phyloP scores from a whole-genome alignment of 2,888 invertebrate species.

The Seira sanloemensis region DNA sequence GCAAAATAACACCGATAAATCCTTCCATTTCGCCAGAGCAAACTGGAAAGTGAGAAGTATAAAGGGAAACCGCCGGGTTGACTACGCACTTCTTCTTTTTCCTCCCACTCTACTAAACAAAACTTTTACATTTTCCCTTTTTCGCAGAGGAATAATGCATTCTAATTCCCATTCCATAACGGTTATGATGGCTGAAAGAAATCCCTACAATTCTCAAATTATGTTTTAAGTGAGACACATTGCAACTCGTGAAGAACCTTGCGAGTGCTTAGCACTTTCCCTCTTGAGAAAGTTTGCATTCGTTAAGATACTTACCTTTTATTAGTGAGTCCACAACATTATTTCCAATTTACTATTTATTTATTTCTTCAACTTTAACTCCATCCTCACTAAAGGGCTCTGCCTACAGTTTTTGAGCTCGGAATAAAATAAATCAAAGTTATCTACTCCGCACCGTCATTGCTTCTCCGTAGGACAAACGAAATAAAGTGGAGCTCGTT shows the following conservation, averaged over 20 bases:
- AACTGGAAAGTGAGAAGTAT: neutral
- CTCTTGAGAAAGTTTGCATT: neutral
- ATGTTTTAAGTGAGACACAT: slow-evolving; percentile 50
- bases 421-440: slow-evolving; percentile 55
- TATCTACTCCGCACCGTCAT: slow-evolving; percentile 50
- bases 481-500: neutral
- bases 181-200: slow-evolving; percentile 20
- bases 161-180: neutral
- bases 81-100: neutral
- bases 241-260: slow-evolving; percentile 2
- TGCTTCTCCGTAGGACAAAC: slow-evolving; percentile 16
- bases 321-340: neutral
- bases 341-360: slow-evolving; percentile 39
- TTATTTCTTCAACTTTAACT: slow-evolving; percentile 9
- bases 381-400: neutral
- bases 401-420: too few species aligned
- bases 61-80: neutral
- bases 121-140: neutral
- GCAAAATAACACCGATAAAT: slow-evolving; percentile 45
- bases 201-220: slow-evolving; percentile 20
- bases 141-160: neutral
- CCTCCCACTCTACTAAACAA: neutral
- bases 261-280: neutral
- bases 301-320: neutral
- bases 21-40: slow-evolving; percentile 36